Percentiles rank a stretch among this genome's conserved stretches.
Conservation (phyloP, 2,113 vertebrate genomes). For the Ictidomys tridecemlineatus region DNA sequence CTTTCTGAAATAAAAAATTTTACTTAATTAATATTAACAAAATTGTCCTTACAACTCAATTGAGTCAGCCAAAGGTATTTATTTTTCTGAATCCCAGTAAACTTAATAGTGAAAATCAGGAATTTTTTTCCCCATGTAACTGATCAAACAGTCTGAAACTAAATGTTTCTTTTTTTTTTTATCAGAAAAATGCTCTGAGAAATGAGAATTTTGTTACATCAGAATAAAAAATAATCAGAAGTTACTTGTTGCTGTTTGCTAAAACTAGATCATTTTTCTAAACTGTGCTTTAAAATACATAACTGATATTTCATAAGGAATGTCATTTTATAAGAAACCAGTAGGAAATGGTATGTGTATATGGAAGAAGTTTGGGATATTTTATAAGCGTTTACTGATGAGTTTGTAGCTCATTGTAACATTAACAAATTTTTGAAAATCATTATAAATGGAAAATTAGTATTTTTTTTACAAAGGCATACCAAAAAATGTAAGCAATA, state of each 20-base stretch:
- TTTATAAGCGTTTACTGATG: background rate
- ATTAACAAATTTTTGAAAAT: background rate
- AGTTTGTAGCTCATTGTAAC: background rate
- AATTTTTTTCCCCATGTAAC: constrained; percentile 4
- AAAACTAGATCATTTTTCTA: constrained; percentile 10
- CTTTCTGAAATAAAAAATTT: background rate
- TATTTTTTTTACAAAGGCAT: background rate
- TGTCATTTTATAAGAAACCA: background rate
- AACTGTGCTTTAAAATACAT: constrained; percentile 41
- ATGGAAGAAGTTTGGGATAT: background rate
- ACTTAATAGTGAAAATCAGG: background rate
- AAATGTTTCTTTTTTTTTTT: background rate
- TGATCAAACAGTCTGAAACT: background rate
- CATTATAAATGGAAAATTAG: background rate
- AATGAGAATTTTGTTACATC: constrained; percentile 29
- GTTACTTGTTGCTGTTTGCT: background rate
- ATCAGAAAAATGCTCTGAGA: background rate
- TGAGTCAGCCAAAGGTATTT: background rate
- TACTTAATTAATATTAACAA: background rate
- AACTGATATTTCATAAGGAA: background rate
- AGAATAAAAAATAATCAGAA: background rate
- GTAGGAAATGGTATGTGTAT: background rate
- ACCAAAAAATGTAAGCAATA: background rate
- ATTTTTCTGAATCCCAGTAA: constrained; percentile 45
- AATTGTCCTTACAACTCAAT: background rate